phyloP scores from a whole-genome alignment of 2,888 invertebrate genomes.

The Sepioteuthis lessoniana region DNA sequence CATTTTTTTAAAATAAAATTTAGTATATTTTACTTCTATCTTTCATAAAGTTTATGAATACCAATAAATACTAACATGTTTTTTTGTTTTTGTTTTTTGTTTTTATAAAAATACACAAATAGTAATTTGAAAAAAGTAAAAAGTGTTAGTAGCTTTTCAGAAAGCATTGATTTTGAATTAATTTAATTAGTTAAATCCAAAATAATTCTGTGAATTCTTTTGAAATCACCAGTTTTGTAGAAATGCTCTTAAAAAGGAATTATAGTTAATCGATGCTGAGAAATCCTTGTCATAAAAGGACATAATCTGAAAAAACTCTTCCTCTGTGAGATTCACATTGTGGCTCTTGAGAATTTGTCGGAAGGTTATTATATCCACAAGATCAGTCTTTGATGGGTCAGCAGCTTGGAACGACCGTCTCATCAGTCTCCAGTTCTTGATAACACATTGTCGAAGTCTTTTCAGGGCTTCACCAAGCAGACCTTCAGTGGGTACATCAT shows the following conservation, averaged over 20 bases:
- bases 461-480: slow-evolving; percentile 60
- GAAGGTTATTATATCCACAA: slow-evolving; percentile 66
- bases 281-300: slow-evolving; percentile 68
- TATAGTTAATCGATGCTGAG: slow-evolving; percentile 69
- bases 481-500: slow-evolving; percentile 10
- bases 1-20: no score
- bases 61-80: no score
- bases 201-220: neutral
- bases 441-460: slow-evolving; percentile 65
- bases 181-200: neutral
- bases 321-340: slow-evolving; percentile 70
- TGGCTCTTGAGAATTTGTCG: slow-evolving; percentile 67
- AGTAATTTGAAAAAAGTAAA: neutral
- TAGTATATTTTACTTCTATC: no score
- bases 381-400: slow-evolving; percentile 63
- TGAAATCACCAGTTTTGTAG: slow-evolving; percentile 57
- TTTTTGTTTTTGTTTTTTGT: no score
- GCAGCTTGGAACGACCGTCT: slow-evolving; percentile 64
- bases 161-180: neutral
- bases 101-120: neutral
- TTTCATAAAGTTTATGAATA: no score
- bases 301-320: slow-evolving; percentile 71
- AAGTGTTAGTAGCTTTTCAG: neutral
- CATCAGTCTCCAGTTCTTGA: slow-evolving; percentile 73
- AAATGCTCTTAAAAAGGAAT: slow-evolving; percentile 71